Percentiles rank a stretch among this genome's conserved stretches.
Evolutionary conservation across 2,797 vertebrate species (phyloP).

Genomic region (Sebastes wilsoni): DNA sequence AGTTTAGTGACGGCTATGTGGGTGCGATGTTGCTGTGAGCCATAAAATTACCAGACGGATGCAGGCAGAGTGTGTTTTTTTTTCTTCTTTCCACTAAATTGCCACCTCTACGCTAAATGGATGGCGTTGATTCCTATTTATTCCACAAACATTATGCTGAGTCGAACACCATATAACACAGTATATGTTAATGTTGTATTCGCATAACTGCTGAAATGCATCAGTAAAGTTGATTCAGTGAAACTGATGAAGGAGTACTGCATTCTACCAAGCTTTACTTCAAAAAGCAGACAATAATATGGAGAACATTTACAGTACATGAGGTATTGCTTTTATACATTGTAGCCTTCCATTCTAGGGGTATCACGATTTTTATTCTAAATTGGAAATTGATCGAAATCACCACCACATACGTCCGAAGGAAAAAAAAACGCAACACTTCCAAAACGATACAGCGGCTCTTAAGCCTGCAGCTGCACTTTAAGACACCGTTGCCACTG

Average conservation of each 20-base stretch:
- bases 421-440: too few species aligned
- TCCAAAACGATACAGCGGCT: too few species aligned
- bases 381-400: too few species aligned
- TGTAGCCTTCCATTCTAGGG: neutral
- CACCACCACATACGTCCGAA: too few species aligned
- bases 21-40: neutral
- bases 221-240: neutral
- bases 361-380: too few species aligned
- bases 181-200: neutral
- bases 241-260: neutral
- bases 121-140: neutral
- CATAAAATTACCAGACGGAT: neutral
- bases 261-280: neutral
- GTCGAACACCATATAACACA: neutral
- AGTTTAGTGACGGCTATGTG: neutral
- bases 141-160: neutral
- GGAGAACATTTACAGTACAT: neutral
- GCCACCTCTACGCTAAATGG: neutral
- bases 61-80: neutral
- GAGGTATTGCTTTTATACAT: neutral
- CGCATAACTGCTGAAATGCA: neutral
- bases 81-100: neutral
- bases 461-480: too few species aligned
- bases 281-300: neutral
- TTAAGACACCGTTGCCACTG: too few species aligned